Percentiles rank a stretch among this genome's conserved stretches.
phyloP scores from a whole-genome alignment of 1,140 invertebrate genomes.

The Spodoptera frugiperda region DNA sequence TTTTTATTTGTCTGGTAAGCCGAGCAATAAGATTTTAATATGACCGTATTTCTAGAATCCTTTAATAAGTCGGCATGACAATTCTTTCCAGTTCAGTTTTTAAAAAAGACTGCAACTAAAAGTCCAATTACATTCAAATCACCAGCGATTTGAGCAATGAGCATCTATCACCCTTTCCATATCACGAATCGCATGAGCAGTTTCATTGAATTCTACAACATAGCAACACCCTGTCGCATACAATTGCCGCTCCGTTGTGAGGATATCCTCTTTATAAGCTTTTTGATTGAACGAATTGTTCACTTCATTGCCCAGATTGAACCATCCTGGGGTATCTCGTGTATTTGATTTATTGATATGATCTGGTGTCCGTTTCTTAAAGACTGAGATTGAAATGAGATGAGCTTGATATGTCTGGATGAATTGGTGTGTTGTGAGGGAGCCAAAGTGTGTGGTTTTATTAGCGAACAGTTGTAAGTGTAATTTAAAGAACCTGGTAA shows the following conservation, averaged over 20 bases:
- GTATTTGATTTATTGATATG: slow-evolving; percentile 37
- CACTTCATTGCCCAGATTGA: slow-evolving; percentile 55
- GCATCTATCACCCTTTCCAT: slow-evolving; percentile 18
- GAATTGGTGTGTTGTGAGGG: no score
- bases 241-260: slow-evolving; percentile 40
- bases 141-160: background rate
- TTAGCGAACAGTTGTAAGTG: no score
- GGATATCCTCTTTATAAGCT: slow-evolving; percentile 69
- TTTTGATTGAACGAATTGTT: slow-evolving; percentile 61
- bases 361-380: slow-evolving; percentile 17
- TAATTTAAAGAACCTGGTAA: no score
- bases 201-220: slow-evolving; percentile 23
- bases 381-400: background rate
- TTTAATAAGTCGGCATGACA: no score
- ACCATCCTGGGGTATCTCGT: slow-evolving; percentile 42
- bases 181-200: slow-evolving; percentile 19
- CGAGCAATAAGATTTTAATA: no score
- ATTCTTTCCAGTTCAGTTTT: no score
- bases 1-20: no score
- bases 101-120: background rate
- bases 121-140: slow-evolving; percentile 3
- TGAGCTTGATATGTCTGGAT: background rate
- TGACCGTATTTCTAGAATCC: no score
- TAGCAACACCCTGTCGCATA: slow-evolving; percentile 59
- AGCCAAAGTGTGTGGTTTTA: no score